Percentiles rank a stretch among this genome's conserved stretches.
Evolutionary conservation across 2,797 vertebrate genomes (phyloP).

Genomic region (Lepus oiostolus): DNA sequence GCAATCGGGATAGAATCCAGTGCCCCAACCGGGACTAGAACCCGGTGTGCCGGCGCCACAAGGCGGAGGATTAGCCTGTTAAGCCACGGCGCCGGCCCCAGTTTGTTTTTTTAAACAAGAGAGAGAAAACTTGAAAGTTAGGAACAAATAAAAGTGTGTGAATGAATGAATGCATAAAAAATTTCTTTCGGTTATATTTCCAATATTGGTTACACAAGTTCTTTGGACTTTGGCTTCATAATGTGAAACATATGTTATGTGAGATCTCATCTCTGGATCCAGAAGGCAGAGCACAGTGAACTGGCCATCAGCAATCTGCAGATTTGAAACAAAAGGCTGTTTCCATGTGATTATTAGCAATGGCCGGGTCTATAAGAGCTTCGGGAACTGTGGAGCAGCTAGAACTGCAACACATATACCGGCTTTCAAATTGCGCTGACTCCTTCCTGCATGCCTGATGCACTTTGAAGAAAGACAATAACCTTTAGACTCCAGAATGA

Average conservation of each 20-base stretch:
- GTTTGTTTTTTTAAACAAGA: slow-evolving; percentile 6
- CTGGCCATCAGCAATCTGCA: neutral
- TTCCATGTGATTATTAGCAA: slow-evolving; percentile 36
- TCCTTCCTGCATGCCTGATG: neutral
- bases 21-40: no score
- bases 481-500: slow-evolving; percentile 30
- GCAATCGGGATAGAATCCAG: no score
- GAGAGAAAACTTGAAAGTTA: slow-evolving; percentile 34
- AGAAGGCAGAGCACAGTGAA: neutral
- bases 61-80: no score
- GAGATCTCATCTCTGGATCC: slow-evolving; percentile 10
- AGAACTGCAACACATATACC: neutral
- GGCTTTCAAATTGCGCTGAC: neutral
- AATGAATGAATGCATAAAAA: slow-evolving; percentile 24
- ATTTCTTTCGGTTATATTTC: neutral
- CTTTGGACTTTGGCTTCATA: slow-evolving; percentile 46
- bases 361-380: slow-evolving; percentile 3
- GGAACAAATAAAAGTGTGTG: neutral
- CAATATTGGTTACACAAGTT: neutral
- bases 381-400: neutral
- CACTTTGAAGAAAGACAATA: neutral
- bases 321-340: neutral
- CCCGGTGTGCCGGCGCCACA: no score
- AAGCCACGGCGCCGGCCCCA: no score
- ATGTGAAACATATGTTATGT: neutral